Conservation (phyloP, 2,888 invertebrate genomes). For the Ophion ventricosus region DNA sequence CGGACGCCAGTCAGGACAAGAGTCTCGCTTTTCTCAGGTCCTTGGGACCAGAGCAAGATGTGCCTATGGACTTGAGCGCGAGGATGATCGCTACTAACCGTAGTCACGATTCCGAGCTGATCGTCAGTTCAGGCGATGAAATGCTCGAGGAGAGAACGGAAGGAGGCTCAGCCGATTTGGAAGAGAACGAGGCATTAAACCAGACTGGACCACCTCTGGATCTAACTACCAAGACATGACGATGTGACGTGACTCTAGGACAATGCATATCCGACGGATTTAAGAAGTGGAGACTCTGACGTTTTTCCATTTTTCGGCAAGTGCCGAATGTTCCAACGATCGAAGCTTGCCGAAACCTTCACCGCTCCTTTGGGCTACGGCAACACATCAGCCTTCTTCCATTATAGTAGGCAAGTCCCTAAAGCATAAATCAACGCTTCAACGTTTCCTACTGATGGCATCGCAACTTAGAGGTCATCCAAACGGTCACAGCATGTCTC, state of each 20-base stretch:
- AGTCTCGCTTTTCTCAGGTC: constrained; percentile 80
- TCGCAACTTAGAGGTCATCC: too few species aligned
- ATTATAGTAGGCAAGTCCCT: too few species aligned
- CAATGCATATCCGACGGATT: constrained; percentile 9
- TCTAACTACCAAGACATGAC: constrained; percentile 81
- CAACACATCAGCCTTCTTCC: too few species aligned
- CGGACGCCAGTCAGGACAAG: constrained; percentile 70
- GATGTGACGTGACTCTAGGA: constrained; percentile 23
- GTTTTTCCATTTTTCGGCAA: too few species aligned
- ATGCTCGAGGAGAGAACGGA: constrained; percentile 49
- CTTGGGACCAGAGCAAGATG: constrained; percentile 86
- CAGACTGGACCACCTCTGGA: constrained; percentile 79
- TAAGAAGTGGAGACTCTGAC: neutral
- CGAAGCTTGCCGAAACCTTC: neutral
- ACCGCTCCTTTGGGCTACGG: too few species aligned
- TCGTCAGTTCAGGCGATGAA: constrained; percentile 56
- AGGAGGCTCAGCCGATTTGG: constrained; percentile 63
- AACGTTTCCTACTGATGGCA: too few species aligned
- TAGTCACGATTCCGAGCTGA: constrained; percentile 33
- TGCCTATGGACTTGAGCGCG: constrained; percentile 92
- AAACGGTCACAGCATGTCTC: too few species aligned
- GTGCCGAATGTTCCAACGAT: too few species aligned
- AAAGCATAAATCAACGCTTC: too few species aligned
- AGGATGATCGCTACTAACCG: constrained; percentile 82
- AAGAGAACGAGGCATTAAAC: constrained; percentile 69